phyloP scores from a whole-genome alignment of 1,140 invertebrate genomes.

The Halictus rubicundus region DNA sequence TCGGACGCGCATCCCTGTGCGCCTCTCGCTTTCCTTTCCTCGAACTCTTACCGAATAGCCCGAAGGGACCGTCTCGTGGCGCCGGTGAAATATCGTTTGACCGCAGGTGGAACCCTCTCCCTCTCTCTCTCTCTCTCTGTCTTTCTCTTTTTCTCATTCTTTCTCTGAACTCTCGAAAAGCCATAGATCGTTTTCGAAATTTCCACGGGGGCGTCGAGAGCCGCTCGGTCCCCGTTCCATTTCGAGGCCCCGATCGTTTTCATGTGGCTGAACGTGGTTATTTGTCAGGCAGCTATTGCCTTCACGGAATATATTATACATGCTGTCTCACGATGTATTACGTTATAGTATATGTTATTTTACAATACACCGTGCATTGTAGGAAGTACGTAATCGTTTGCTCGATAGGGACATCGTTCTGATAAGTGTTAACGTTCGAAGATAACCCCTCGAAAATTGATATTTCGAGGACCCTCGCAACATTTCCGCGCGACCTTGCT shows the following conservation, averaged over 20 bases:
- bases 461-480: too few species aligned
- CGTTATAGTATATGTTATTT: too few species aligned
- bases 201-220: slow-evolving; percentile 19
- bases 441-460: too few species aligned
- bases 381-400: too few species aligned
- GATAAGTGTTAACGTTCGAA: slow-evolving; percentile 32
- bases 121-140: too few species aligned
- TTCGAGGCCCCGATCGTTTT: background rate
- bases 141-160: too few species aligned
- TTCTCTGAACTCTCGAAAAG: slow-evolving; percentile 13
- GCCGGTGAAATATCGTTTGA: slow-evolving; percentile 57
- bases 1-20: background rate
- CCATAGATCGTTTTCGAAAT: slow-evolving; percentile 45
- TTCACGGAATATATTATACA: background rate
- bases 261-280: background rate
- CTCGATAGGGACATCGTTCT: slow-evolving; percentile 11
- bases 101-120: slow-evolving; percentile 15
- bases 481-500: too few species aligned
- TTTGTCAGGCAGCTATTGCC: background rate
- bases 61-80: slow-evolving; percentile 25
- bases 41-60: background rate
- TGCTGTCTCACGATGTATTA: slow-evolving; percentile 4
- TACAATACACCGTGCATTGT: too few species aligned
- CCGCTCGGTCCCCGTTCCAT: background rate
- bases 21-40: background rate